Base-by-base conservation (phyloP, 2,113 vertebrate species). In the Tragelaphus buxtoni region DNA sequence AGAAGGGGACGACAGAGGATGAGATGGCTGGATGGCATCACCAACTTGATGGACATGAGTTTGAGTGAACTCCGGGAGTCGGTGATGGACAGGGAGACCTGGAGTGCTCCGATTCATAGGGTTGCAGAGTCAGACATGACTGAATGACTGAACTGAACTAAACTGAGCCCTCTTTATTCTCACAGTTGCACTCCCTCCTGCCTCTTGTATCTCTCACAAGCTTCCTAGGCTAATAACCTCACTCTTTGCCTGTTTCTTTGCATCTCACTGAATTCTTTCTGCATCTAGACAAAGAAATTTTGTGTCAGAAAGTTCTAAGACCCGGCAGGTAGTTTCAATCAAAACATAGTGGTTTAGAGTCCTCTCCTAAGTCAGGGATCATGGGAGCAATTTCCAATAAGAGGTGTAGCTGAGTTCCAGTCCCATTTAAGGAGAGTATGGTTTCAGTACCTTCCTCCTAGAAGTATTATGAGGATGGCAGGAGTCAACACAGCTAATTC, bases 101-200 rank as follows among this genome's bases (percentile, higher is more conserved):
- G 26, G 5, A 0, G 2, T 60, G 11, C 58, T 30, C 11, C 28
- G 11, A 60, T 13, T 60, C 58, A 30, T 30, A 12, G 5, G 12
- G 13, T 60, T 2, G 0, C 28, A 60, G 28, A 28, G 12, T 60
- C 28, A 0, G 28, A 60, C 58, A 30, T 0, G 5, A 60, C 28
- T 13, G 11, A 60, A 5, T 11, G 12, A 14, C 22, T 24, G 55
- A 56, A 30, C 58, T 60, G 58, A 60, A 28, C 26, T 60, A 12
- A 60, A 60, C 10, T 60, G 58, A 76, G 7, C 24, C 72, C 7
- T 16, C 39, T 76, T 47, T 76, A 26, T 76, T 47, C 42, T 9
- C 72, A 30, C 2, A 7, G 13, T 16, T 47, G 26, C 42, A 4
- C 42, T 47, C 13, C 13, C 24, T 8, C 42, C 42, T 47, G 72